phyloP scores from a whole-genome alignment of 2,888 invertebrate genomes.

The Nebria brevicollis region DNA sequence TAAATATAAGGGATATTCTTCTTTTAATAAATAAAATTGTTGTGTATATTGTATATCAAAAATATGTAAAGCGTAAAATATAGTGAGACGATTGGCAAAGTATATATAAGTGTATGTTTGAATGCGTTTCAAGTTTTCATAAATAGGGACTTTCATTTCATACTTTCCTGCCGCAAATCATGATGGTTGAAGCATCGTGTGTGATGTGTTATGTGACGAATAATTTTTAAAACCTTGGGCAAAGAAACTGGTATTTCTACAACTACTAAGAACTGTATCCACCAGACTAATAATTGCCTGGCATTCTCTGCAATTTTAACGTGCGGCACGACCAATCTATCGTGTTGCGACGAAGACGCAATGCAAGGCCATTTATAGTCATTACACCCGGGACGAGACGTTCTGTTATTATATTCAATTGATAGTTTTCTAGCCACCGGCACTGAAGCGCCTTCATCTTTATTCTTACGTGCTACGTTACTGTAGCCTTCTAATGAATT shows the following conservation, averaged over 20 bases:
- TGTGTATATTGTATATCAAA: not conserved
- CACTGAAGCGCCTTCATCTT: constrained; percentile 5
- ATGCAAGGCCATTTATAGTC: constrained; percentile 41
- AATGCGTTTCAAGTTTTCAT: not conserved
- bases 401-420: constrained; percentile 44
- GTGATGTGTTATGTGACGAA: constrained; percentile 32
- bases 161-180: not conserved
- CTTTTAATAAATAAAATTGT: too few species aligned
- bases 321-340: constrained; percentile 2
- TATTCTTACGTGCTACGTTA: constrained; percentile 17
- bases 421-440: constrained; percentile 35
- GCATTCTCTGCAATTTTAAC: constrained; percentile 44
- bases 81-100: too few species aligned
- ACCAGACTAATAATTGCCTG: constrained; percentile 39
- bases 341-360: not conserved
- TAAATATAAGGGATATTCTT: too few species aligned
- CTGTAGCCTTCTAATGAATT: constrained; percentile 28
- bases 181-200: not conserved
- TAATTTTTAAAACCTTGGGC: constrained; percentile 43
- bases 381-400: constrained; percentile 36
- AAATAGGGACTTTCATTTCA: not conserved
- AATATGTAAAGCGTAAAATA: too few species aligned
- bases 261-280: constrained; percentile 39
- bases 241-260: constrained; percentile 44
- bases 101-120: too few species aligned